These are phyloP conservation scores for Dolomedes plantarius DNA, from an alignment of 2,888 invertebrate genomes.

Conservation along the genomic window DNA sequence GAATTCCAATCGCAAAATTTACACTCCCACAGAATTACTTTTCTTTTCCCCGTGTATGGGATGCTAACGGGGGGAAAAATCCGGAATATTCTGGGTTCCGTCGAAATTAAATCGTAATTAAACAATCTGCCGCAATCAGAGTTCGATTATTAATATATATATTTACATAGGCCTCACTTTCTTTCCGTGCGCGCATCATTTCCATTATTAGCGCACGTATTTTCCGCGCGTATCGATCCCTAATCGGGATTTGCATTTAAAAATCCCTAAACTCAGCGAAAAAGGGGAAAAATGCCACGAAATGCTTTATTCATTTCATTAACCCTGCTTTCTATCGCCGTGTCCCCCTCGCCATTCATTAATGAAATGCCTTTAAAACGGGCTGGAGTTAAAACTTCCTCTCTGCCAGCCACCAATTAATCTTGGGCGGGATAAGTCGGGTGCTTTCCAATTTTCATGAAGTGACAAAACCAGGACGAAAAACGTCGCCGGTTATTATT, in stretches of 20 bases:
- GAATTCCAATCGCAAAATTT: too few relatives aligned
- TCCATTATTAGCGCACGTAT: constrained; percentile 19
- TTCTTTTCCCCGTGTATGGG: too few relatives aligned
- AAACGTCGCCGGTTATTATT: constrained; percentile 52
- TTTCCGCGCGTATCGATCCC: constrained; percentile 37
- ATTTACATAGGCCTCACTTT: too few relatives aligned
- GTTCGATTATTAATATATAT: not conserved
- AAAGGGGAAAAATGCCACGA: constrained; percentile 28
- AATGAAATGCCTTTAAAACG: constrained; percentile 69
- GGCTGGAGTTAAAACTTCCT: constrained; percentile 43
- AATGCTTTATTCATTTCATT: constrained; percentile 53
- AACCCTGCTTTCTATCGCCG: constrained; percentile 20
- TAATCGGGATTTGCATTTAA: constrained; percentile 57
- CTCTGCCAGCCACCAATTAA: constrained; percentile 50
- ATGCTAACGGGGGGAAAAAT: too few relatives aligned
- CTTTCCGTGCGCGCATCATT: too few relatives aligned
- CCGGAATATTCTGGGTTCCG: too few relatives aligned
- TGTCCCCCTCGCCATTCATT: constrained; percentile 38
- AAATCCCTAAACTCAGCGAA: constrained; percentile 39
- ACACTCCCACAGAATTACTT: too few relatives aligned
- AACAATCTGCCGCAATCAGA: not conserved
- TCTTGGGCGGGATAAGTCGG: constrained; percentile 20
- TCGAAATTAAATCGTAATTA: not conserved
- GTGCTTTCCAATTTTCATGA: constrained; percentile 38
- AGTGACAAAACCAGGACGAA: constrained; percentile 56